Evolutionary conservation across 2,113 vertebrate species (phyloP), one percentile per base, ranked within the genome.

Genomic region (Tenebrosternarchus preto): DNA sequence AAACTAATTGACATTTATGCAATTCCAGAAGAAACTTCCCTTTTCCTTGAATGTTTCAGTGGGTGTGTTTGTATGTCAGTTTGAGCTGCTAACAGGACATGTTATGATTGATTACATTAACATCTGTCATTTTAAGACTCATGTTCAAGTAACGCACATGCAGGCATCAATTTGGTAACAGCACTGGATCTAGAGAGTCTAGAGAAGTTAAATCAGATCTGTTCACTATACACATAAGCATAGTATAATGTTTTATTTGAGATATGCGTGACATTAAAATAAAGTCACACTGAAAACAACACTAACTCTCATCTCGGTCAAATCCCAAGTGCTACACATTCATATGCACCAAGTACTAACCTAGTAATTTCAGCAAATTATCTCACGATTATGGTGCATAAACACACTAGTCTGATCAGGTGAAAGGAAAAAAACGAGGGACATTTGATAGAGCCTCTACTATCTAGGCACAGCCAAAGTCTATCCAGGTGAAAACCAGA

Each of bases 1-100:
- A 53, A 82, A 88, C 88, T 85, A 91, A 90, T 88, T 87, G 80
- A 86, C 86, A 83, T 87, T 88, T 84, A 87, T 85, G 83, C 86
- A 72, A 82, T 90, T 88, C 87, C 86, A 82, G 70, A 75, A 85
- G 87, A 82, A 76, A 83, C 71, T 83, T 79, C 83, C n/a, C 67
- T 85, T 86, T 82, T 66, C 5, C 1, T 25, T 15, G 19, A 71
- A 74, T 77, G 46, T 24, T 60, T 82, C 22, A 22, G 33, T 22
- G 27, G 1, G 8, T 24, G 24, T 78, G 50, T 39, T 22, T 55
- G 24, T 63, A 63, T 36, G 70, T 61, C 5, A 56, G 46, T 78
- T 50, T 60, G 36, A n/a, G 76, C 56, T n/a, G 53, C 27, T 82
- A 67, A 25, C 72, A 50, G 75, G 78, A 71, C 57, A 31, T 16